Evolutionary conservation across 2,888 invertebrate species (phyloP).

Genomic region (Alentia gelatinosa): DNA sequence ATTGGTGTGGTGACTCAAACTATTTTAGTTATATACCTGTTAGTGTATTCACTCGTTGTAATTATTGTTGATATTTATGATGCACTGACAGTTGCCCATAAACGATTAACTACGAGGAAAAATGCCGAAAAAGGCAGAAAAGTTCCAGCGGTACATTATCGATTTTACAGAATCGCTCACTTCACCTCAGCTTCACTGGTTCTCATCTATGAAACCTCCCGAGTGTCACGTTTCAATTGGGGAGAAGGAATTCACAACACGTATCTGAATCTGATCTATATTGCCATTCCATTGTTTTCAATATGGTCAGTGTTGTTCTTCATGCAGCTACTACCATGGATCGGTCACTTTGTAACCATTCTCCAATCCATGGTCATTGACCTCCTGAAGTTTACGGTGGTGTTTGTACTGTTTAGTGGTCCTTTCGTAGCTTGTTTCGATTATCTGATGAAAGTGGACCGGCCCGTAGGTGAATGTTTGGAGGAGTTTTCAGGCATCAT

Average conservation of each 20-base stretch:
- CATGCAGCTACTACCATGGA: conserved; percentile 34
- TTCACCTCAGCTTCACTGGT: neutral
- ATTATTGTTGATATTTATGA: neutral
- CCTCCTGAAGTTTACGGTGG: neutral
- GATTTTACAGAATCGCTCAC: neutral
- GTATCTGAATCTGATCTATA: neutral
- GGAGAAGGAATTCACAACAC: neutral
- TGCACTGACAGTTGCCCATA: neutral
- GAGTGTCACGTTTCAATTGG: neutral
- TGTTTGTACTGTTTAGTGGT: neutral
- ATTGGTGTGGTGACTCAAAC: neutral
- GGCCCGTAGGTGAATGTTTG: neutral
- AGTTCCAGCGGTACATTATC: neutral
- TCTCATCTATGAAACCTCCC: neutral
- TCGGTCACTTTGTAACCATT: conserved; percentile 38
- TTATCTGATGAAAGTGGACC: neutral
- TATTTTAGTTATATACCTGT: neutral
- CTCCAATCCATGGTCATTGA: neutral
- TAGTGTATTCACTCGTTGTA: neutral
- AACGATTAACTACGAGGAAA: neutral
- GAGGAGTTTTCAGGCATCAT: neutral
- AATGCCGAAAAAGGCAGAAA: neutral
- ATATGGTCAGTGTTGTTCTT: conserved; percentile 35
- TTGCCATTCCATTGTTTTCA: neutral
- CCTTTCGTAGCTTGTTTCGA: neutral